phyloP scores from a whole-genome alignment of 2,888 invertebrate genomes.

The Caenorhabditis doughertyi region DNA sequence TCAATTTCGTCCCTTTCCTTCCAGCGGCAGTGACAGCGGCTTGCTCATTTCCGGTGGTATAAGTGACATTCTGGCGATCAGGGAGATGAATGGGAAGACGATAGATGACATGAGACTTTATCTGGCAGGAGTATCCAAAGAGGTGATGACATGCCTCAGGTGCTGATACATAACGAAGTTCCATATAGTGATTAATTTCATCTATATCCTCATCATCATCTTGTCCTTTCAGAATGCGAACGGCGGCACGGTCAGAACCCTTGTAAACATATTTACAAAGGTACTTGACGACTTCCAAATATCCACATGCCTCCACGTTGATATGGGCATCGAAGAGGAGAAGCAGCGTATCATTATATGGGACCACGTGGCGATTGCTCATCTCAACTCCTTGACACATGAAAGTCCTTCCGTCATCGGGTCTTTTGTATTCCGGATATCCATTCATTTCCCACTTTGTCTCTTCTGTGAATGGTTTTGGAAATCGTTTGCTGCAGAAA shows the following conservation, averaged over 20 bases:
- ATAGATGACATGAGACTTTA: slow-evolving; percentile 2
- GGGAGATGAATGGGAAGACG: slow-evolving; percentile 20
- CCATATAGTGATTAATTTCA: slow-evolving; percentile 52
- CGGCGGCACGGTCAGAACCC: background rate
- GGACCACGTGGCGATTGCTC: slow-evolving; percentile 82
- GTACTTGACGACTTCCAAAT: slow-evolving; percentile 66
- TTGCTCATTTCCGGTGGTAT: background rate
- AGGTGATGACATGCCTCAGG: slow-evolving; percentile 58
- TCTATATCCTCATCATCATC: background rate
- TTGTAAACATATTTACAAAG: slow-evolving; percentile 32
- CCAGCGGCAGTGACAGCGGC: background rate
- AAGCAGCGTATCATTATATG: slow-evolving; percentile 80
- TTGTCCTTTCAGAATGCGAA: background rate
- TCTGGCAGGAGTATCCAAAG: slow-evolving; percentile 55
- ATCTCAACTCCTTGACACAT: background rate
- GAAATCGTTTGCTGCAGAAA: slow-evolving; percentile 83
- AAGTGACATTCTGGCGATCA: slow-evolving; percentile 1
- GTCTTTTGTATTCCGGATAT: slow-evolving; percentile 82
- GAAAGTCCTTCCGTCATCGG: slow-evolving; percentile 69
- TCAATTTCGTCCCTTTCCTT: background rate
- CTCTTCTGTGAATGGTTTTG: slow-evolving; percentile 75
- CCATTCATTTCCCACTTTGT: slow-evolving; percentile 81
- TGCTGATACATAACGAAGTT: slow-evolving; percentile 60
- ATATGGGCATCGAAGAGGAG: slow-evolving; percentile 61
- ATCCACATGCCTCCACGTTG: slow-evolving; percentile 79